Conservation (phyloP, 2,888 invertebrate genomes). For the Scotopteryx bipunctaria region DNA sequence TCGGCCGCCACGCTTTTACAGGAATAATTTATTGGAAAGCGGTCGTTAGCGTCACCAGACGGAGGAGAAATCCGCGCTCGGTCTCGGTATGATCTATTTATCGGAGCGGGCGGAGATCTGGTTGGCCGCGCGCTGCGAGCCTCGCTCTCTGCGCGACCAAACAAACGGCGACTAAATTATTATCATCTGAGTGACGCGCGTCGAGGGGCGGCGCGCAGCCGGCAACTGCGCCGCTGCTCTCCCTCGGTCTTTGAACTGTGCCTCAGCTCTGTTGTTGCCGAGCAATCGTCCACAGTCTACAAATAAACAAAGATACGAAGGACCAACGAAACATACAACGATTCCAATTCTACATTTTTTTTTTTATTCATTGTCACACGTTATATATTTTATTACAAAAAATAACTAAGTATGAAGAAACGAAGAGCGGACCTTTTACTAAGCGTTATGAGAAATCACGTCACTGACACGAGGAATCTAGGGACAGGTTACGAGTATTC, state of each 20-base stretch:
- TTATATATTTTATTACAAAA: too few relatives aligned
- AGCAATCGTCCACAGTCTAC: conserved; percentile 49
- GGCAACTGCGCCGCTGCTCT: conserved; percentile 39
- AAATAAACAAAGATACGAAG: conserved; percentile 35
- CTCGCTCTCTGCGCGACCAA: conserved; percentile 41
- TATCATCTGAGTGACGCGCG: conserved; percentile 40
- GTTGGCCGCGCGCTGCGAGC: conserved; percentile 27
- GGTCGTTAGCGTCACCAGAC: conserved; percentile 2
- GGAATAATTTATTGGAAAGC: conserved; percentile 18
- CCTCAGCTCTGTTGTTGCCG: conserved; percentile 43
- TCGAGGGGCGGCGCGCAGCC: conserved; percentile 39
- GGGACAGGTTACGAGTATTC: too few relatives aligned
- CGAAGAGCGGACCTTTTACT: conserved; percentile 1
- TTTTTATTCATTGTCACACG: too few relatives aligned
- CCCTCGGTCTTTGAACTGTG: conserved; percentile 70
- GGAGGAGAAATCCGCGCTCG: conserved; percentile 22
- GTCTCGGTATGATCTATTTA: conserved; percentile 9
- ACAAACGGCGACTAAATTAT: conserved; percentile 37
- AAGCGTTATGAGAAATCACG: conserved; percentile 1
- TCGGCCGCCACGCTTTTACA: conserved; percentile 12
- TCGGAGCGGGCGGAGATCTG: neutral
- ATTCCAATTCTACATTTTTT: too few relatives aligned
- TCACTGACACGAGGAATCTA: neutral
- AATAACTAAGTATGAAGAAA: too few relatives aligned
- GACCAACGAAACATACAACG: neutral